phyloP scores from a whole-genome alignment of 30 jellyfish, hydroid and myxozoan species.

The Clytia hemisphaerica region DNA sequence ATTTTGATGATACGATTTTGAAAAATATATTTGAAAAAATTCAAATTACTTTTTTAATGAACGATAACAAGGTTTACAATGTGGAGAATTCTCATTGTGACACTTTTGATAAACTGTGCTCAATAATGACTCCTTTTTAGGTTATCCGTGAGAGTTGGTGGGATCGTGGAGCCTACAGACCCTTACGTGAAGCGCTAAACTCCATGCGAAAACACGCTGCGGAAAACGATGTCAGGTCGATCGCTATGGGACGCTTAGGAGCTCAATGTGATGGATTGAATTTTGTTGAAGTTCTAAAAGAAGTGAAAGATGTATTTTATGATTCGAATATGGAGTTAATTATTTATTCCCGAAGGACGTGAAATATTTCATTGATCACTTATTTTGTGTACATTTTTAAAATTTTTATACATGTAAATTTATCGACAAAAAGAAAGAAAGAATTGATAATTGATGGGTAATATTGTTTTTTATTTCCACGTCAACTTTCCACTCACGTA shows the following conservation, averaged over 20 bases:
- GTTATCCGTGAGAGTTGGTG: slow-evolving; percentile 34
- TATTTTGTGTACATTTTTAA: too few species aligned
- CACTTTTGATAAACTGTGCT: not conserved
- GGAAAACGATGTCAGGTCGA: slow-evolving; percentile 1
- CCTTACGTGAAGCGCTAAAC: slow-evolving; percentile 24
- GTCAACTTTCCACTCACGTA: too few species aligned
- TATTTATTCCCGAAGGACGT: slow-evolving; percentile 33
- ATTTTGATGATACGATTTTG: too few species aligned
- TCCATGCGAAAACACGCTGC: slow-evolving; percentile 22
- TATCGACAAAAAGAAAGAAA: too few species aligned
- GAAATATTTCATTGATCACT: too few species aligned
- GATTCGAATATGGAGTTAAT: slow-evolving; percentile 6
- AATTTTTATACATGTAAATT: too few species aligned
- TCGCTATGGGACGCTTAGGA: slow-evolving; percentile 40
- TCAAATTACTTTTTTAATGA: not conserved
- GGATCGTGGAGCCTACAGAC: slow-evolving; percentile 46
- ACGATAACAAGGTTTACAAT: too few species aligned
- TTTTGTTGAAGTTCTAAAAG: slow-evolving; percentile 23
- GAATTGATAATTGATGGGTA: too few species aligned
- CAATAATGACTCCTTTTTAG: not conserved
- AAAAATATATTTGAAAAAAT: too few species aligned
- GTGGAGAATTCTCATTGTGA: too few species aligned
- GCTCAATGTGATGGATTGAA: slow-evolving; percentile 18
- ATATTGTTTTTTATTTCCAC: too few species aligned
- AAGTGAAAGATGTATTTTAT: slow-evolving; percentile 17